A percentile compares a stretch with the other conserved stretches of the same genome.
Evolutionary conservation across 2,113 vertebrate genomes (phyloP).

Genomic region (Syrmaticus mikado): DNA sequence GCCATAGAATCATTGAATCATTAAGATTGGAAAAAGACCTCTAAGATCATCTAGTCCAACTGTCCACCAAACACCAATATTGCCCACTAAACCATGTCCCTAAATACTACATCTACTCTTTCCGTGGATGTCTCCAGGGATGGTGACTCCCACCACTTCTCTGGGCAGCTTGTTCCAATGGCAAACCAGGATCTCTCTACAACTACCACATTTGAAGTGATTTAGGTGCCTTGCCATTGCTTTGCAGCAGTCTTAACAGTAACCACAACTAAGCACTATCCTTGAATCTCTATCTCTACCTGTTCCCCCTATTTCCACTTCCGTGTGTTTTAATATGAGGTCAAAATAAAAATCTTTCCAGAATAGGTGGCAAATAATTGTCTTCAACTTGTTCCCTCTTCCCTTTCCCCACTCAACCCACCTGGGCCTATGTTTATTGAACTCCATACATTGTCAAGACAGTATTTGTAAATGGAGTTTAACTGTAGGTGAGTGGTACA

Average conservation of each 20-base stretch:
- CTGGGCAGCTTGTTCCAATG: not conserved
- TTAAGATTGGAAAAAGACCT: too few relatives aligned
- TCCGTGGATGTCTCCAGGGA: too few relatives aligned
- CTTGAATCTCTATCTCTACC: not conserved
- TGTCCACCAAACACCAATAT: too few relatives aligned
- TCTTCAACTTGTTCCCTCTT: not conserved
- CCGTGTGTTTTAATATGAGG: not conserved
- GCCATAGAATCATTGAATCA: too few relatives aligned
- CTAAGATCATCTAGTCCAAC: too few relatives aligned
- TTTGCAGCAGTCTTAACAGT: not conserved
- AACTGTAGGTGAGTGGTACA: slow-evolving; percentile 81
- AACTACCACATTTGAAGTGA: not conserved
- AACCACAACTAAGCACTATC: not conserved
- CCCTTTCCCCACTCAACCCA: slow-evolving; percentile 28
- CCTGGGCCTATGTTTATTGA: slow-evolving; percentile 75
- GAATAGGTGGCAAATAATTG: slow-evolving; percentile 28
- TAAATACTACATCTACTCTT: too few relatives aligned
- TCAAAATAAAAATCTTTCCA: slow-evolving; percentile 31
- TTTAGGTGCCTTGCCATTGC: not conserved
- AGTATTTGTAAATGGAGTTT: slow-evolving; percentile 82
- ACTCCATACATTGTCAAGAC: slow-evolving; percentile 74
- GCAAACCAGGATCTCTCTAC: fast-evolving
- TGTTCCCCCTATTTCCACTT: not conserved
- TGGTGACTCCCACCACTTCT: too few relatives aligned
- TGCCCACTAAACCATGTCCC: too few relatives aligned